Conservation (phyloP, 2,113 vertebrate genomes). For the Chaetops frenatus region DNA sequence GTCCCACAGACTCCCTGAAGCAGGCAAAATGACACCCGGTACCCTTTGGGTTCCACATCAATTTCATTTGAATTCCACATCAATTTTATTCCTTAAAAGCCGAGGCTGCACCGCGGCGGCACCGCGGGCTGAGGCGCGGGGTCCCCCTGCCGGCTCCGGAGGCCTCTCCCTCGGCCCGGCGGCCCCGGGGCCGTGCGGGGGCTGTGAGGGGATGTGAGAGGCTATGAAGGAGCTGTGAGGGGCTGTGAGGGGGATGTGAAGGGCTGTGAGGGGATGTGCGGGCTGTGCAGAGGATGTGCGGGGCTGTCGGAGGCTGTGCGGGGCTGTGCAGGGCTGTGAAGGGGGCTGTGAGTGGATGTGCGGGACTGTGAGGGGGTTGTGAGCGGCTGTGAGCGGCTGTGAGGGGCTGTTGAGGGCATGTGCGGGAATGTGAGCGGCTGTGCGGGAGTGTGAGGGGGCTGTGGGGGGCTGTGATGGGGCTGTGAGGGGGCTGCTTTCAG, state of each 20-base stretch:
- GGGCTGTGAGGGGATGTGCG: not conserved
- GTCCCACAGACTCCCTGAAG: fast-evolving
- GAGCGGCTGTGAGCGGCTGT: no score
- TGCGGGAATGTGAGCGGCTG: no score
- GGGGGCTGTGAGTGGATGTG: not conserved
- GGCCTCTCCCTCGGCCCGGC: not conserved
- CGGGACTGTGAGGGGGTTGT: not conserved
- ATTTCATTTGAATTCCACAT: not conserved
- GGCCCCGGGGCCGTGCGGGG: not conserved
- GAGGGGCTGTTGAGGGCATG: no score
- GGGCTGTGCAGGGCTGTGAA: not conserved
- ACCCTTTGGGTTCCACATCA: not conserved
- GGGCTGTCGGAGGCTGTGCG: fast-evolving
- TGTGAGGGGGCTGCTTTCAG: not conserved
- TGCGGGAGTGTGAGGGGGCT: no score
- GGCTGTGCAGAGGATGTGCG: no score
- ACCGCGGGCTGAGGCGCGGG: not conserved
- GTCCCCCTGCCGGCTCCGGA: not conserved
- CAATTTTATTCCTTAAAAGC: not conserved
- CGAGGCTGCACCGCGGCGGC: no score
- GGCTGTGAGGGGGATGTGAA: no score
- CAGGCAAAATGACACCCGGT: fast-evolving
- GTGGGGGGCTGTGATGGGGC: not conserved
- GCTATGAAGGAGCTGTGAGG: no score
- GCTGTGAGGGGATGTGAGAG: no score